Evolutionary conservation across 2,797 vertebrate genomes (phyloP).

Genomic region (Pogoniulus pusillus): DNA sequence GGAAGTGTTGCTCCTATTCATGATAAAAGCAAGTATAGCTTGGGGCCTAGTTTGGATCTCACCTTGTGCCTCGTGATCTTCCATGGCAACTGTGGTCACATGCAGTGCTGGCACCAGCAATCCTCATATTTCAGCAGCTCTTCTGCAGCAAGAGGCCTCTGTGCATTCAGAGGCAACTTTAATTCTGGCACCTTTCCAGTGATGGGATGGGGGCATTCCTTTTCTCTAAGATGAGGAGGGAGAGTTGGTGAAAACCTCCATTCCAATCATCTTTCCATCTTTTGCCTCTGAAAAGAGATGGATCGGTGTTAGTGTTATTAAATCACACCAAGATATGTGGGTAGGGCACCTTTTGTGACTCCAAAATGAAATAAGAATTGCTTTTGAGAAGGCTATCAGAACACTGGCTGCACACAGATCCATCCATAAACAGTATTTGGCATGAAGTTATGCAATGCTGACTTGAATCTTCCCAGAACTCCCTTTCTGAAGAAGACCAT

Average conservation of each 20-base stretch:
- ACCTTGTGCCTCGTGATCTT: neutral
- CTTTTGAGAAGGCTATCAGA: neutral
- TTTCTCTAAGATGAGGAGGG: too few species aligned
- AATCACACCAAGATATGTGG: neutral
- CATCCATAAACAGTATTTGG: neutral
- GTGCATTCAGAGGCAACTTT: too few species aligned
- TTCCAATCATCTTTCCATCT: neutral
- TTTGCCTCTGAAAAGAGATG: neutral
- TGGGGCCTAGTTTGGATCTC: neutral
- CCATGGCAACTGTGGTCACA: neutral
- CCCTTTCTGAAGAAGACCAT: neutral
- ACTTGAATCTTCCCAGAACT: neutral
- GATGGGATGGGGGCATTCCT: too few species aligned
- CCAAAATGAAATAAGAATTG: constrained; percentile 22
- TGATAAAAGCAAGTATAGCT: neutral
- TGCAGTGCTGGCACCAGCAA: neutral
- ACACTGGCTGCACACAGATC: neutral
- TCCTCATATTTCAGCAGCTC: neutral
- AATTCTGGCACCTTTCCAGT: too few species aligned
- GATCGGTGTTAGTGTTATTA: neutral
- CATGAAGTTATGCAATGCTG: neutral
- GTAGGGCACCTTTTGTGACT: neutral
- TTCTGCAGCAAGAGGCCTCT: neutral
- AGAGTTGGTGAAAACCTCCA: too few species aligned
- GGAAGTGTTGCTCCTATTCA: neutral